These are phyloP conservation scores for Agapornis canus DNA, from an alignment of 2,797 vertebrate genomes.

Conservation along the genomic window DNA sequence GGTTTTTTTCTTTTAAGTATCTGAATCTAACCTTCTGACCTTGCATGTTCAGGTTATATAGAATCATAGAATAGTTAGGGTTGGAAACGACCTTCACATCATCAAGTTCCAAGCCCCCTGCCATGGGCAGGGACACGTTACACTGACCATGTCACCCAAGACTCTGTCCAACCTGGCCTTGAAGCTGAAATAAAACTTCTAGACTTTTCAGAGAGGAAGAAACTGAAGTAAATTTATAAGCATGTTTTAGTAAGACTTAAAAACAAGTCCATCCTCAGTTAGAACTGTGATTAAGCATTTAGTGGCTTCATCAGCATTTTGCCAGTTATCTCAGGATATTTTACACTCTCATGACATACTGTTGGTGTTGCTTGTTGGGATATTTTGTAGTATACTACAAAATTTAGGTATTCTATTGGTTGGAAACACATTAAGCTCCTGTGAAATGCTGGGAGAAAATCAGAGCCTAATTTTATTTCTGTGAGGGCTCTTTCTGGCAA, in stretches of 20 bases:
- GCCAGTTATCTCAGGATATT: neutral
- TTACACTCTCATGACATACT: neutral
- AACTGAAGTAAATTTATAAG: neutral
- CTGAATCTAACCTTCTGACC: neutral
- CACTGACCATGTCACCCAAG: neutral
- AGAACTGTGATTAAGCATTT: neutral
- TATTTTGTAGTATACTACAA: neutral
- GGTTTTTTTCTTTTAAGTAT: neutral
- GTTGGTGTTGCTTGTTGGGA: neutral
- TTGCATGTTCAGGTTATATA: neutral
- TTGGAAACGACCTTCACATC: neutral
- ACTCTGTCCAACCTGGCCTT: neutral
- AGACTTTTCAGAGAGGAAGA: neutral
- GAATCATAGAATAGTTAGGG: neutral
- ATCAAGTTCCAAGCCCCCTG: neutral
- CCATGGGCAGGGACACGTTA: neutral
- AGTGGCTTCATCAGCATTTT: neutral
- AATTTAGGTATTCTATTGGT: neutral
- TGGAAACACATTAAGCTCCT: neutral
- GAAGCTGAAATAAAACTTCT: neutral
- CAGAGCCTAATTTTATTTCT: neutral
- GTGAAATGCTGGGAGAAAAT: neutral
- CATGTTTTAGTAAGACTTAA: neutral
- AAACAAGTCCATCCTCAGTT: neutral
- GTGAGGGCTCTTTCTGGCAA: neutral